phyloP scores from a whole-genome alignment of 2,113 vertebrate genomes.

The Marmota flaviventris region DNA sequence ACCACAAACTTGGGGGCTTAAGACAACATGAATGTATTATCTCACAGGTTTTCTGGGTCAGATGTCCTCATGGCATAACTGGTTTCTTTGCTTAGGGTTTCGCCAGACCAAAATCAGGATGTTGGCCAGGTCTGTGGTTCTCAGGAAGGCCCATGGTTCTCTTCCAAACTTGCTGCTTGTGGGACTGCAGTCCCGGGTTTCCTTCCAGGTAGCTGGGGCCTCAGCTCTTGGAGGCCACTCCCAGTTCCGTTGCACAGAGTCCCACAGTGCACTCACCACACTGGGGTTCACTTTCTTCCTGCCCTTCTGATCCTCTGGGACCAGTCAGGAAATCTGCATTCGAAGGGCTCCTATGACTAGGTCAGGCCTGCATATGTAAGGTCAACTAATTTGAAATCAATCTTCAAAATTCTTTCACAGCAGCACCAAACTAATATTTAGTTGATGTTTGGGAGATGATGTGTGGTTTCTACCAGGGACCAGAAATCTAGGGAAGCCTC shows the following conservation, averaged over 20 bases:
- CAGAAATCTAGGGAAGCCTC: background rate
- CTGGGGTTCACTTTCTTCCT: background rate
- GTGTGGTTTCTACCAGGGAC: no score
- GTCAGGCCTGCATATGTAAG: background rate
- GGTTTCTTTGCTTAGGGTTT: background rate
- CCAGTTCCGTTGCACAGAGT: background rate
- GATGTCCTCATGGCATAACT: background rate
- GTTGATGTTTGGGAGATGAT: constrained; percentile 4
- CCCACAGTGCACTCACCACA: no score
- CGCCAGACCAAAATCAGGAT: background rate
- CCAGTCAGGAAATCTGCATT: background rate
- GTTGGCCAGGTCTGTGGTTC: background rate
- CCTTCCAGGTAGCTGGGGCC: no score
- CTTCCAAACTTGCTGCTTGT: background rate
- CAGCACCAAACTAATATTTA: background rate
- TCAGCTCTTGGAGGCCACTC: background rate
- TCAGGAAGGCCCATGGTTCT: background rate
- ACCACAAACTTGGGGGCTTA: background rate
- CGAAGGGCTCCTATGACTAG: background rate
- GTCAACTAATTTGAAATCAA: background rate
- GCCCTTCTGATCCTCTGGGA: background rate
- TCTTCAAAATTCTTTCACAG: background rate
- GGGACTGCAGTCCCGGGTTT: background rate
- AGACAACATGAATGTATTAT: background rate
- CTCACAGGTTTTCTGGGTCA: background rate